phyloP scores from a whole-genome alignment of 2,113 vertebrate species.

The Sinocyclocheilus rhinocerous region DNA sequence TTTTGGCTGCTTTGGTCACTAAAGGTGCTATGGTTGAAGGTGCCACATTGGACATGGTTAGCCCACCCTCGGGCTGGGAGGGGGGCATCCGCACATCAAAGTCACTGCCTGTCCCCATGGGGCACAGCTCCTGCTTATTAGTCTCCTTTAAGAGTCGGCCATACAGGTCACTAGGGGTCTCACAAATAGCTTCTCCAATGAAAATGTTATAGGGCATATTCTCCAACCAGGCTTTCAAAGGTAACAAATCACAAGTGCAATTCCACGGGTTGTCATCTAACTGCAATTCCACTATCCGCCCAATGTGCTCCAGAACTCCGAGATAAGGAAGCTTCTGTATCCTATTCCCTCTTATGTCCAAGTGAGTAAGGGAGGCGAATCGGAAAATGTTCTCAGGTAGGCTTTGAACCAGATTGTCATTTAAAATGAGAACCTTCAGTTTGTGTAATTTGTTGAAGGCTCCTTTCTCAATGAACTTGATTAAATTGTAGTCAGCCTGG shows the following conservation, averaged over 20 bases:
- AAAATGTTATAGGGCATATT: slow-evolving; percentile 99
- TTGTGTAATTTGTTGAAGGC: slow-evolving; percentile 98
- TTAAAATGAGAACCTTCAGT: slow-evolving; percentile 97
- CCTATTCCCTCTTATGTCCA: slow-evolving; percentile 97
- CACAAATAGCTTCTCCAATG: slow-evolving; percentile 97
- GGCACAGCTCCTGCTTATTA: slow-evolving; percentile 95
- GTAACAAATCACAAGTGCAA: slow-evolving; percentile 95
- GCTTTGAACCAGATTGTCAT: slow-evolving; percentile 95
- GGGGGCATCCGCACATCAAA: slow-evolving; percentile 93
- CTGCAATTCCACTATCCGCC: slow-evolving; percentile 93
- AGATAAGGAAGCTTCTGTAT: slow-evolving; percentile 98
- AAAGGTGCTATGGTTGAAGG: slow-evolving; percentile 82
- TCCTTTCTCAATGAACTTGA: slow-evolving; percentile 97
- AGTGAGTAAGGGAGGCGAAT: slow-evolving; percentile 95
- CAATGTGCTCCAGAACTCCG: slow-evolving; percentile 96
- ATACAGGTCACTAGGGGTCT: slow-evolving; percentile 94
- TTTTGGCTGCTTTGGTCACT: slow-evolving; percentile 89
- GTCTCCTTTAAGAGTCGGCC: slow-evolving; percentile 95
- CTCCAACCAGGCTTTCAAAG: slow-evolving; percentile 96
- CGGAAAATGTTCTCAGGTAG: slow-evolving; percentile 99
- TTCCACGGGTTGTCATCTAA: slow-evolving; percentile 99
- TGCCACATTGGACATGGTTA: slow-evolving; percentile 81
- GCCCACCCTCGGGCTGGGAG: slow-evolving; percentile 80
- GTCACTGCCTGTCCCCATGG: slow-evolving; percentile 92
- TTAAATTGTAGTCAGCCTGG: slow-evolving; percentile 99